These are phyloP conservation scores for Gallinago media DNA, from an alignment of 2,113 vertebrate genomes.

Conservation along the genomic window DNA sequence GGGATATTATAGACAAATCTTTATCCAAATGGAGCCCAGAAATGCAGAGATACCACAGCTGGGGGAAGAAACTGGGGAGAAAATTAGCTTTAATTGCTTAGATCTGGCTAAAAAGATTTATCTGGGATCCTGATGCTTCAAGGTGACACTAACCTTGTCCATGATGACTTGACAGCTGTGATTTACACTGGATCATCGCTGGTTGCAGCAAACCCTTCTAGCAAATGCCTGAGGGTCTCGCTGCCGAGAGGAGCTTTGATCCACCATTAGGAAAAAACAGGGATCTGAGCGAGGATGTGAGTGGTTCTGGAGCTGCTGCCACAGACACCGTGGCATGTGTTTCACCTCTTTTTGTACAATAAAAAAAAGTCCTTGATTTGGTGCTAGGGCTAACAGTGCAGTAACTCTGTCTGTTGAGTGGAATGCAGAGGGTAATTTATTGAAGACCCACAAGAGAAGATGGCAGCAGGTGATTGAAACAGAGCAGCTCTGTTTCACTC, in stretches of 20 bases:
- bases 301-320: neutral
- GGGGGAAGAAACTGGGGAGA: neutral
- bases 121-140: neutral
- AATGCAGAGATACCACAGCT: neutral
- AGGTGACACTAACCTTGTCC: neutral
- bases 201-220: neutral
- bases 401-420: neutral
- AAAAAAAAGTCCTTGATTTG: rapidly evolving
- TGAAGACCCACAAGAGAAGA: neutral
- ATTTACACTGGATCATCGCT: neutral
- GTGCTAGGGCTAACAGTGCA: neutral
- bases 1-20: neutral
- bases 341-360: rapidly evolving
- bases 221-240: rapidly evolving
- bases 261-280: neutral
- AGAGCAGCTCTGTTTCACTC: too few relatives aligned
- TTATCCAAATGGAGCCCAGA: neutral
- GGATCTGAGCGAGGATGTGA: neutral
- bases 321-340: rapidly evolving
- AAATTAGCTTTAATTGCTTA: neutral
- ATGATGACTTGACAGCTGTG: neutral
- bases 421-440: rapidly evolving
- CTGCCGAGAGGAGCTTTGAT: neutral
- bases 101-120: rapidly evolving
- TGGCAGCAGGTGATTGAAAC: too few relatives aligned